A percentile compares a stretch with the other conserved stretches of the same genome.
These are phyloP conservation scores for Pristiophorus japonicus DNA, from an alignment of 2,113 vertebrate genomes.

Conservation along the genomic window DNA sequence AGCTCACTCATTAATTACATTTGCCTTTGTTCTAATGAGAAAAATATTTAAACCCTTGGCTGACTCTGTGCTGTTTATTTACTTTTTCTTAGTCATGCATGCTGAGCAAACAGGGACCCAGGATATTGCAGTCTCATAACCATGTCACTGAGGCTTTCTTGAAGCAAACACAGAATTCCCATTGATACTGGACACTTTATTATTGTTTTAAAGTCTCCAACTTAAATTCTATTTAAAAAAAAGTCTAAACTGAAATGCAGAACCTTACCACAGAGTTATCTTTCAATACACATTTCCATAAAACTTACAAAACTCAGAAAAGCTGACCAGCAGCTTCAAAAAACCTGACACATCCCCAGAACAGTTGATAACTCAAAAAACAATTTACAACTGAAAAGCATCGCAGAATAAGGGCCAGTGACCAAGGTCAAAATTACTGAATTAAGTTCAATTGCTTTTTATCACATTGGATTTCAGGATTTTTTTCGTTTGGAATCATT, in stretches of 20 bases:
- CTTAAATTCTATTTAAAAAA: not conserved
- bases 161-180: not conserved
- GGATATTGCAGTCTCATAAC: constrained; percentile 41
- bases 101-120: constrained; percentile 59
- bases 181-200: not conserved
- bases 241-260: not conserved
- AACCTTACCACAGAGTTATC: not conserved
- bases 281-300: not conserved
- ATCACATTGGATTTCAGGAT: not conserved
- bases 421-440: not conserved
- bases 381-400: not conserved
- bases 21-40: too few relatives aligned
- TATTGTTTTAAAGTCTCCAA: not conserved
- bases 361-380: not conserved
- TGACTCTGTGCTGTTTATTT: constrained; percentile 66
- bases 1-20: too few relatives aligned
- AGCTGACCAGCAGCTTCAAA: not conserved
- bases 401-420: not conserved
- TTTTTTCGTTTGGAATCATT: not conserved
- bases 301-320: not conserved
- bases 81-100: constrained; percentile 63
- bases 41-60: constrained; percentile 57
- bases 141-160: not conserved
- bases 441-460: not conserved
- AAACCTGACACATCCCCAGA: not conserved